Conservation (phyloP, 1,140 invertebrate species). For the Bicyclus anynana region DNA sequence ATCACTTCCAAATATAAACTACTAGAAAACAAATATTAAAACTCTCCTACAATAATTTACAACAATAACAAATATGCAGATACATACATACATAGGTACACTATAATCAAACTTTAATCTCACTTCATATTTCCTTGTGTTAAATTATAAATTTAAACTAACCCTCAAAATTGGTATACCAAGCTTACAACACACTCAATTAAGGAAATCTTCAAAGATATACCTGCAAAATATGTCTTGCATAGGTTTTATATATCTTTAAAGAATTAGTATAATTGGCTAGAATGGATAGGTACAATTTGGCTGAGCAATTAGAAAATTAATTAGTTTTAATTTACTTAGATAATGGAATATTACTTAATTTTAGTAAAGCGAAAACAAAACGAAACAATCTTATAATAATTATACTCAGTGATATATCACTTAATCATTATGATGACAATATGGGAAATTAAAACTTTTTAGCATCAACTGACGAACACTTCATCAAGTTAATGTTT, state of each 20-base stretch:
- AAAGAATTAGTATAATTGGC: slow-evolving; percentile 41
- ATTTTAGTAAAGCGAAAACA: slow-evolving; percentile 58
- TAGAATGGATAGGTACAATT: slow-evolving; percentile 63
- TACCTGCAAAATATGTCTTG: not conserved
- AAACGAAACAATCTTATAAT: slow-evolving; percentile 17
- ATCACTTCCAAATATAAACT: slow-evolving; percentile 62
- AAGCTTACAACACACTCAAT: slow-evolving; percentile 14
- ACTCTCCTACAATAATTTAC: slow-evolving; percentile 72
- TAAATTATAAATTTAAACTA: slow-evolving; percentile 44
- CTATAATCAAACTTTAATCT: slow-evolving; percentile 70
- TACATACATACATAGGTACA: slow-evolving; percentile 48
- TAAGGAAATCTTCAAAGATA: slow-evolving; percentile 16
- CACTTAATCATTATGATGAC: not conserved
- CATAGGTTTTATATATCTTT: slow-evolving; percentile 7
- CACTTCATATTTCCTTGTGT: slow-evolving; percentile 61
- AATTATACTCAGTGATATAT: slow-evolving; percentile 1
- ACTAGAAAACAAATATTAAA: slow-evolving; percentile 70
- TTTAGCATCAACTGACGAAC: not conserved
- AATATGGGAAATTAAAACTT: not conserved
- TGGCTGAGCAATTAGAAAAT: slow-evolving; percentile 70
- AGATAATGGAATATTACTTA: slow-evolving; percentile 74
- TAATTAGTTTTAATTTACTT: slow-evolving; percentile 59
- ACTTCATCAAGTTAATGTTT: not conserved
- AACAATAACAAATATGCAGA: slow-evolving; percentile 72
- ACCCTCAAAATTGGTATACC: slow-evolving; percentile 20